Conservation (phyloP, 2,113 vertebrate genomes). For the Bucco capensis region DNA sequence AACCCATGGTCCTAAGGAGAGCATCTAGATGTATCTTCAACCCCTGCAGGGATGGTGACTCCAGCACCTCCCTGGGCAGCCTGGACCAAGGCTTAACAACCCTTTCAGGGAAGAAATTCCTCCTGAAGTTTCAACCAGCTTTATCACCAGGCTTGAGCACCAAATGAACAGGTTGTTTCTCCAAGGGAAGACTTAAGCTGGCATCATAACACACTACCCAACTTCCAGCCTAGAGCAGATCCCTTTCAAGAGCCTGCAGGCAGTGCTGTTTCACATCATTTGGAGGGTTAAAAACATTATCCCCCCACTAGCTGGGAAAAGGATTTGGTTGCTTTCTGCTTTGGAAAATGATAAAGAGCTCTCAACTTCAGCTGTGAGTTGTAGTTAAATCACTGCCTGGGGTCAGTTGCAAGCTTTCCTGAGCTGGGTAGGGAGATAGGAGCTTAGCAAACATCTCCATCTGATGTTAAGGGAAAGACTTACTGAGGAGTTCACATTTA, state of each 20-base stretch:
- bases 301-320: not conserved
- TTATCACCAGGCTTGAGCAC: not conserved
- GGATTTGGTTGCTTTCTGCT: not conserved
- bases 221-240: not conserved
- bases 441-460: conserved; percentile 21
- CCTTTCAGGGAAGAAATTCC: too few species aligned
- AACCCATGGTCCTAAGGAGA: too few species aligned
- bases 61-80: too few species aligned
- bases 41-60: too few species aligned
- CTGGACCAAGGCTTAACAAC: too few species aligned
- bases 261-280: not conserved
- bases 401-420: not conserved
- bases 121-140: not conserved
- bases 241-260: not conserved
- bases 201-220: not conserved
- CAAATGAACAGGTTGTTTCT: not conserved
- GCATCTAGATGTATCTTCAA: too few species aligned
- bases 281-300: not conserved
- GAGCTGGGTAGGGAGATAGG: not conserved
- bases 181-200: not conserved
- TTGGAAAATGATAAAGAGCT: conserved; percentile 11
- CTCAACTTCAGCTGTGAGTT: not conserved
- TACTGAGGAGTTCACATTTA: conserved; percentile 11
- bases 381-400: not conserved
- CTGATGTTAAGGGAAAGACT: not conserved